Evolutionary conservation across 2,888 invertebrate genomes (phyloP), one percentile per base, ranked within the genome.

Genomic region (Ornithoptera alexandrae): DNA sequence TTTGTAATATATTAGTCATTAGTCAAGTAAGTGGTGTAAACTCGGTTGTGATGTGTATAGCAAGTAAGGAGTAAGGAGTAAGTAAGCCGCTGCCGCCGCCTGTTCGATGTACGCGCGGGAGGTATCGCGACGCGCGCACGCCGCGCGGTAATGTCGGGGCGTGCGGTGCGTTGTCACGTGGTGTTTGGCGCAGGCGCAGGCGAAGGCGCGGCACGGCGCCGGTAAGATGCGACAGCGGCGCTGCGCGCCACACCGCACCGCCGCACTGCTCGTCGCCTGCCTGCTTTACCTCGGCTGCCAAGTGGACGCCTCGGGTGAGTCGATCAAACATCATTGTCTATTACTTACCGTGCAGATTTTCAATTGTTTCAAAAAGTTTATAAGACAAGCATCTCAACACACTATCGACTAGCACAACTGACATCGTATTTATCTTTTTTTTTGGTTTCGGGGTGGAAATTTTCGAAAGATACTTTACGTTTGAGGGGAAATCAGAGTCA

Each of bases 11-110:
- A 74, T 57, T 77, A 76, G 69, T 72, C 76, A 71, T 58, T 68
- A 65, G 76, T 77, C 78, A 79, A 80, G 78, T 78, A 89, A 89
- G 90, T 91, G 90, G 89, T 88, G 89, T 57, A 90, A 92, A 91
- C 90, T 91, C 82, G 90, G 92, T 92, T 92, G 92, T 92, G 92
- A 92, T 92, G 92, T 92, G 92, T 90, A 84, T 90, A 90, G 84
- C 85, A 78, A 80, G 79, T 89, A 89, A 89, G 88, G 74, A 77
- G 76, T 84, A 83, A 82, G 82, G 88, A 50, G 50, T 90, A 90
- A 88, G 90, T 90, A 89, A 77, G 74, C 76, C 67, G 63, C 74
- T 69, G 57, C 69, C 67, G 63, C 74, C 69, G 57, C 68, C 60
- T 5, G 65, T 46, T 70, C 39, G 62, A 70, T 68, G 67, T 73